Evolutionary conservation across 2,797 vertebrate species (phyloP).

Genomic region (Hipposideros larvatus): DNA sequence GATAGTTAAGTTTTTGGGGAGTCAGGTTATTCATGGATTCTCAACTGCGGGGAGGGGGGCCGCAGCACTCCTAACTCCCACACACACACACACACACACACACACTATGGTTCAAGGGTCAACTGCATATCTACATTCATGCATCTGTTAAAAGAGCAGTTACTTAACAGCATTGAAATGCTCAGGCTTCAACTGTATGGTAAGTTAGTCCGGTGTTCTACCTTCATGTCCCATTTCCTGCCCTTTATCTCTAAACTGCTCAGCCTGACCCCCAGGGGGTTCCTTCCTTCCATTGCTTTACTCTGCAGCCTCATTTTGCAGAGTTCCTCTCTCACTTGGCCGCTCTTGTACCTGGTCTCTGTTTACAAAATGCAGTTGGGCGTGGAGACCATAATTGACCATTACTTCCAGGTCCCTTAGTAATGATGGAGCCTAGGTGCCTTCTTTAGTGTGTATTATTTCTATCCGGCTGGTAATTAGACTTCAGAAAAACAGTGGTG

Average conservation of each 20-base stretch:
- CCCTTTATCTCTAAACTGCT: neutral
- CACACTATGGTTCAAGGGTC: neutral
- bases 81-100: no score
- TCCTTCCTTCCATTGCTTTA: neutral
- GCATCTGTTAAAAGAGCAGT: neutral
- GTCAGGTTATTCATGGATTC: neutral
- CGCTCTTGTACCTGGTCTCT: neutral
- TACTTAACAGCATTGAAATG: no score
- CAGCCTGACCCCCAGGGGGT: neutral
- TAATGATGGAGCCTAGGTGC: neutral
- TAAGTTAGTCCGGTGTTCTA: neutral
- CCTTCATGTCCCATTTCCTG: neutral
- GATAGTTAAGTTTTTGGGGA: neutral
- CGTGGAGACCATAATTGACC: accelerated
- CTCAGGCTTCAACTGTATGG: neutral
- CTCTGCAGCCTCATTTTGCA: neutral
- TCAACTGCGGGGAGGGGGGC: neutral
- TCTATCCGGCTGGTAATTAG: neutral
- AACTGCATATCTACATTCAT: neutral
- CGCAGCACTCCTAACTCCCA: neutral
- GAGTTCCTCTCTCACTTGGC: neutral
- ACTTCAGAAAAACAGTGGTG: neutral
- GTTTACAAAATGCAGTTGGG: neutral
- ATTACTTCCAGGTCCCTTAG: neutral
- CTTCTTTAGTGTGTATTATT: neutral